phyloP scores from a whole-genome alignment of 1,140 invertebrate genomes.

The Papilio xuthus region DNA sequence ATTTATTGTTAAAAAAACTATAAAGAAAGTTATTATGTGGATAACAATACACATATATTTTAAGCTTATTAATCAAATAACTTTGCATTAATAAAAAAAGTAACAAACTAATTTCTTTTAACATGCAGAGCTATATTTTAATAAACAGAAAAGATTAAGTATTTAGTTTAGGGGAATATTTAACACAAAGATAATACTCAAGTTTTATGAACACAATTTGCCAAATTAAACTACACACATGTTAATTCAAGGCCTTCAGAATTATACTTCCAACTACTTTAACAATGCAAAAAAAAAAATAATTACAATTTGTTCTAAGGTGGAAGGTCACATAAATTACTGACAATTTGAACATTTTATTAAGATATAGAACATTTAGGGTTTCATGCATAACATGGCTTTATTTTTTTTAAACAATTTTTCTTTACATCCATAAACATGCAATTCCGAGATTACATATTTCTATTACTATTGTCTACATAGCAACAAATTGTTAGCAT shows the following conservation, averaged over 20 bases:
- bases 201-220: not conserved
- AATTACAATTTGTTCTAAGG: not conserved
- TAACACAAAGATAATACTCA: not conserved
- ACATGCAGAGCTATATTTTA: not conserved
- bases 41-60: not conserved
- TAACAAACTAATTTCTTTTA: not conserved
- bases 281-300: not conserved
- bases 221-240: not conserved
- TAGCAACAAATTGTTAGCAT: slow-evolving; percentile 60
- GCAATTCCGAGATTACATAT: not conserved
- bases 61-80: not conserved
- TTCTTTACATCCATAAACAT: slow-evolving; percentile 9
- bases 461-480: slow-evolving; percentile 51
- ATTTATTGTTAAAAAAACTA: slow-evolving; percentile 27
- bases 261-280: not conserved
- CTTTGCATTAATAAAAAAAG: not conserved
- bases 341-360: not conserved
- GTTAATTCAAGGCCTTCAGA: not conserved
- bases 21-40: not conserved
- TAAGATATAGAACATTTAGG: not conserved
- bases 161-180: not conserved
- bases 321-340: not conserved
- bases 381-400: not conserved
- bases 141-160: not conserved
- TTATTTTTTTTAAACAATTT: not conserved